These are phyloP conservation scores for Sturnira hondurensis DNA, from an alignment of 2,113 vertebrate genomes.

Conservation along the genomic window DNA sequence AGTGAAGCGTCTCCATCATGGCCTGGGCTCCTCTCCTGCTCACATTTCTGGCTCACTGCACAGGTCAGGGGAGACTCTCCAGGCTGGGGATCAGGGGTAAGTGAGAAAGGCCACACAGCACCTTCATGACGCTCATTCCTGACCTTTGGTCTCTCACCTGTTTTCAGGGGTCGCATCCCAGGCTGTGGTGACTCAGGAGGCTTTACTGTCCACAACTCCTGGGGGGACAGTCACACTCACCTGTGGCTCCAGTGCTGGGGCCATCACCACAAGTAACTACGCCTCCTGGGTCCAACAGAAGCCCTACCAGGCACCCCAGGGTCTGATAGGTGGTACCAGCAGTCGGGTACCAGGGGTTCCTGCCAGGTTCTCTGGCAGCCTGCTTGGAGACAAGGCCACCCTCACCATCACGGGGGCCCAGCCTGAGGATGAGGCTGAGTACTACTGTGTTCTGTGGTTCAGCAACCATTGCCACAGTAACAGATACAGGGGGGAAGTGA, in stretches of 20 bases:
- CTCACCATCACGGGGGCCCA: neutral
- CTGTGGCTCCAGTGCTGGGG: neutral
- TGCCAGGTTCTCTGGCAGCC: neutral
- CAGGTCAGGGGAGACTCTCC: neutral
- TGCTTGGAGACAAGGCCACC: neutral
- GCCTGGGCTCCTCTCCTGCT: neutral
- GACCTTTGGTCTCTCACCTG: neutral
- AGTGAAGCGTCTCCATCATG: neutral
- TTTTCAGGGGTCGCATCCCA: neutral
- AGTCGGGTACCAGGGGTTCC: rapidly evolving
- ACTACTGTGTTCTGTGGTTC: neutral
- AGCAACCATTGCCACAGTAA: neutral
- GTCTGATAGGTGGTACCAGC: neutral
- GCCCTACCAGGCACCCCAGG: rapidly evolving
- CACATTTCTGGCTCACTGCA: neutral
- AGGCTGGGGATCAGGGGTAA: neutral
- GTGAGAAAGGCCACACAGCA: neutral
- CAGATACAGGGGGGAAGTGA: neutral
- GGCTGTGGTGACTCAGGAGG: neutral
- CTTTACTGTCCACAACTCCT: neutral
- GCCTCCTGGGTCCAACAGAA: neutral
- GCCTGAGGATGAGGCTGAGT: neutral
- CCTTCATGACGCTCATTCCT: neutral
- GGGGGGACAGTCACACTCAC: neutral
- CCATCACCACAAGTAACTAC: neutral